Percentiles rank a stretch among this genome's conserved stretches.
Conservation (phyloP, 1,140 invertebrate species). For the Penaeus indicus region DNA sequence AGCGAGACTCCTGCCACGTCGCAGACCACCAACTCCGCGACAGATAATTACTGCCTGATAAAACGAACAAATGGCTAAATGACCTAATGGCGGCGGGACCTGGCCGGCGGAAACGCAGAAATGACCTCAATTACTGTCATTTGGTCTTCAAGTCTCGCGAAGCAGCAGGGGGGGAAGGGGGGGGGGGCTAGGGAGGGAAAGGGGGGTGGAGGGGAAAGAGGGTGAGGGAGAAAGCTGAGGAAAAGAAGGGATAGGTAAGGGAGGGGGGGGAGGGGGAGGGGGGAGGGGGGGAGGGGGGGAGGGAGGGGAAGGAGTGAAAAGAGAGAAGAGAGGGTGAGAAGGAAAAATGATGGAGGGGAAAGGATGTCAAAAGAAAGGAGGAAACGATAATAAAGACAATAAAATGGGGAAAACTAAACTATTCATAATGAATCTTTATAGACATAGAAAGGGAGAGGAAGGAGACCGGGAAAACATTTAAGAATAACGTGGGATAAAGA, state of each 20-base stretch:
- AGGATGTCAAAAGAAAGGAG: too few species aligned
- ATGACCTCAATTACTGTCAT: constrained; percentile 62
- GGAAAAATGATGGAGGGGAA: too few species aligned
- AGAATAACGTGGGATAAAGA: too few species aligned
- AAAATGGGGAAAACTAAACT: too few species aligned
- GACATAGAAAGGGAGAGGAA: too few species aligned
- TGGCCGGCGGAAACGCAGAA: constrained; percentile 54
- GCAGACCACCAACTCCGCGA: constrained; percentile 20
- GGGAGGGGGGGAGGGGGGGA: too few species aligned
- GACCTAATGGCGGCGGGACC: constrained; percentile 36
- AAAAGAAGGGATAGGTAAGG: background rate
- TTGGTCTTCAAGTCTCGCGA: constrained; percentile 25
- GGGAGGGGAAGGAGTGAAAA: too few species aligned
- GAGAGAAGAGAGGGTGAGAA: too few species aligned
- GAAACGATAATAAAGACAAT: too few species aligned
- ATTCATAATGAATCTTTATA: too few species aligned
- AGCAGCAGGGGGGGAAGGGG: background rate
- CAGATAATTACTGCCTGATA: constrained; percentile 60
- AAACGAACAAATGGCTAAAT: constrained; percentile 61
- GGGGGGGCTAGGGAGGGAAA: background rate
- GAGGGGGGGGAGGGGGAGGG: too few species aligned
- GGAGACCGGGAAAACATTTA: too few species aligned
- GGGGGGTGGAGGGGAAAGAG: background rate
- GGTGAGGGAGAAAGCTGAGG: background rate
- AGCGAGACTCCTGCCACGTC: background rate